Base-by-base conservation (phyloP, 2,888 invertebrate genomes). In the Incurvaria masculella region DNA sequence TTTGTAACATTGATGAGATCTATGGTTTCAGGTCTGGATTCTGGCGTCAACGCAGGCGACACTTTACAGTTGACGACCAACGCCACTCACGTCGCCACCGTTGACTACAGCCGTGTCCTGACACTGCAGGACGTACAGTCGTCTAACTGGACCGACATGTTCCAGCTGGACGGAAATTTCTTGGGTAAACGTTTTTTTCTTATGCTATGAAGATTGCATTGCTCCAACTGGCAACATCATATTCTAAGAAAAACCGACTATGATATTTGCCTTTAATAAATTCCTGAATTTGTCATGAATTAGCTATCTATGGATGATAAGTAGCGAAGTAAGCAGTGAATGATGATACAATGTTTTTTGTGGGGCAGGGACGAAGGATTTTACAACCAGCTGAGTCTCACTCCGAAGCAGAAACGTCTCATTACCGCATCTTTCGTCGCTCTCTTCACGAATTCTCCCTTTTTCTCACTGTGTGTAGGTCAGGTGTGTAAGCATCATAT, bases 91-190 rank as follows among this genome's bases (percentile, higher is more conserved):
- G 49, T 71, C 48, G 68, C 41, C 10, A 11, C 6, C 11, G 17
- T 5, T n/a, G 19, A 18, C 5, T 66, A 69, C 45, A 57, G 65
- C 0, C 57, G 62, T 48, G 57, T 62, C 48, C 48, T 68, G 6
- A 64, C 59, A 1, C 62, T 62, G 2, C 53, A 61, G 20, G 58
- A 72, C 3, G 61, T 59, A 0, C 49, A 27, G 10, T 53, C 45
- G 1, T 54, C 52, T 1, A 46, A 19, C 1, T 75, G 68, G 58
- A 50, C 57, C 1, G 69, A 74, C 6, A 59, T 52, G 4, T 42
- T 82, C 14, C 65, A 70, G 48, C 57, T 81, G 2, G 58, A 62
- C 2, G 83, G 78, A 5, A 59, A 69, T 21, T 82, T 83, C 54
- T 60, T 83, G 39, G 83, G 83, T 66, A 63, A 68, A 61, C 47